Evolutionary conservation across 2,888 invertebrate genomes (phyloP).

Genomic region (Drosophila borborema): DNA sequence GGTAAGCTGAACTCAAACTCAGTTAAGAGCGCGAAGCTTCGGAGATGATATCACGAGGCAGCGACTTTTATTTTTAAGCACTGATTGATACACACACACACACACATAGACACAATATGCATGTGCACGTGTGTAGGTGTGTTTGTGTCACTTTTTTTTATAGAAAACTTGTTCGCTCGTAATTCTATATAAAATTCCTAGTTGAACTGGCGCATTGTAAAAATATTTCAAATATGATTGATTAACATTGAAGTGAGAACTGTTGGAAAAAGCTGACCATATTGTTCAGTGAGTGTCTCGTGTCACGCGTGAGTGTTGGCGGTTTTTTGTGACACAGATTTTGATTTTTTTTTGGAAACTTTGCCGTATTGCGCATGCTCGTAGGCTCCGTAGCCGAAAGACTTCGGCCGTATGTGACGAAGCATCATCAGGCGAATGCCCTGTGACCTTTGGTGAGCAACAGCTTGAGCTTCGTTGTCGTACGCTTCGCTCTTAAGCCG

Average conservation of each 20-base stretch:
- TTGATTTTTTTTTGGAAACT: constrained; percentile 18
- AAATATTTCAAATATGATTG: constrained; percentile 14
- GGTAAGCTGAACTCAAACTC: constrained; percentile 67
- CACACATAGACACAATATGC: constrained; percentile 1
- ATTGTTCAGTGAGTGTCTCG: not conserved
- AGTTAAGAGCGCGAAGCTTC: constrained; percentile 22
- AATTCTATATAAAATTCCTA: constrained; percentile 1
- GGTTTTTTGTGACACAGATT: constrained; percentile 26
- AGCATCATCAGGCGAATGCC: constrained; percentile 27
- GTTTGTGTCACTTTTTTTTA: constrained; percentile 1
- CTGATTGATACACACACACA: constrained; percentile 51
- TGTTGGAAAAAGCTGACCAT: not conserved
- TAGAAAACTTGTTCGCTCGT: constrained; percentile 53
- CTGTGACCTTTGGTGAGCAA: constrained; percentile 44
- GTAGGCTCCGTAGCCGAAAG: constrained; percentile 44
- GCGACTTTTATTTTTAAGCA: constrained; percentile 58
- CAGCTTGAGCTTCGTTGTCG: constrained; percentile 32
- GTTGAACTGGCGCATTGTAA: constrained; percentile 15
- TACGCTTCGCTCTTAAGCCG: constrained; percentile 21
- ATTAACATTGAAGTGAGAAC: not conserved
- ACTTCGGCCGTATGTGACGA: constrained; percentile 7
- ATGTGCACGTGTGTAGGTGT: constrained; percentile 1
- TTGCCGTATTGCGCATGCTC: constrained; percentile 52
- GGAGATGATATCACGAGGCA: constrained; percentile 68
- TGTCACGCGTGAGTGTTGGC: constrained; percentile 34